A percentile compares a stretch with the other conserved stretches of the same genome.
phyloP scores from a whole-genome alignment of 2,888 invertebrate genomes.

The Tetranychus truncatus region DNA sequence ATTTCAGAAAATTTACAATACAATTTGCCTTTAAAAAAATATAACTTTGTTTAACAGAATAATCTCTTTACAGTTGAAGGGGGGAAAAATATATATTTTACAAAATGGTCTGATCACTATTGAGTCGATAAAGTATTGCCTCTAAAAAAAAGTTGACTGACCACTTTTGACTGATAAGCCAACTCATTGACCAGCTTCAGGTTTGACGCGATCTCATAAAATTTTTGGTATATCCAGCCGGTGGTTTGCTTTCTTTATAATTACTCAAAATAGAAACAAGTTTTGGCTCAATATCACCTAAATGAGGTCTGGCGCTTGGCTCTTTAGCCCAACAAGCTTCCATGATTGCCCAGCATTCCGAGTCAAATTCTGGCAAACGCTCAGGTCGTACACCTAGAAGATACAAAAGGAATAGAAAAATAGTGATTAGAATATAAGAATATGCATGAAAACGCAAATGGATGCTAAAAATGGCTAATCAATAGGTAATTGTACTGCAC shows the following conservation, averaged over 20 bases:
- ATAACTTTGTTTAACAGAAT: no score
- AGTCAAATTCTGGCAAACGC: slow-evolving; percentile 50
- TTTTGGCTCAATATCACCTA: slow-evolving; percentile 54
- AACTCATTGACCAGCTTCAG: no score
- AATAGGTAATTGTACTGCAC: neutral
- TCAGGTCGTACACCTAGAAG: slow-evolving; percentile 57
- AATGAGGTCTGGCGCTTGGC: slow-evolving; percentile 49
- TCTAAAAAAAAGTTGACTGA: no score
- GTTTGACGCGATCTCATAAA: no score
- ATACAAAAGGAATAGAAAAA: slow-evolving; percentile 17
- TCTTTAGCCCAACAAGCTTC: slow-evolving; percentile 63
- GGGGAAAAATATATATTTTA: no score
- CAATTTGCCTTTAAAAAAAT: no score
- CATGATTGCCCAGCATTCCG: slow-evolving; percentile 66
- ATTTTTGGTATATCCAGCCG: no score
- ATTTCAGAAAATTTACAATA: no score
- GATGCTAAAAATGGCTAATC: neutral
- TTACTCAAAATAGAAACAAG: slow-evolving; percentile 40
- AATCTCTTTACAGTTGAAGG: no score
- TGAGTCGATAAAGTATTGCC: no score
- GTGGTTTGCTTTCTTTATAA: slow-evolving; percentile 18
- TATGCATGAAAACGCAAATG: slow-evolving; percentile 8
- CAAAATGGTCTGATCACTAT: no score
- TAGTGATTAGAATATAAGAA: slow-evolving; percentile 8
- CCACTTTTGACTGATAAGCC: no score